Percentiles rank a stretch among this genome's conserved stretches.
Conservation (phyloP, 2,888 invertebrate genomes). For the Agrenia bidenticulata region DNA sequence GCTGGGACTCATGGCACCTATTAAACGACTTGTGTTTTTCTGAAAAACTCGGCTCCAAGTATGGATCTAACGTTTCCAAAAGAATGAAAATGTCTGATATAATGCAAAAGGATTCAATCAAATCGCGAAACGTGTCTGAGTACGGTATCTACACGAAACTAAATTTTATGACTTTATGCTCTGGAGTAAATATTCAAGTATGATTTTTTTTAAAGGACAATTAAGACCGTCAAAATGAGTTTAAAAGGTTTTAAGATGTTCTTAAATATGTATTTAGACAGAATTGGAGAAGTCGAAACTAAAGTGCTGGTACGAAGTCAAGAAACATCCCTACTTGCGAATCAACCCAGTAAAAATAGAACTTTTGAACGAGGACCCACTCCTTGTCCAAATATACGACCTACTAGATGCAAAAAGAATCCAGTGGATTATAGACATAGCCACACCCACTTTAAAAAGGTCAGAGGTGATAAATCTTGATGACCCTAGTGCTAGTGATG, state of each 20-base stretch:
- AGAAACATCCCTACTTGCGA: constrained; percentile 25
- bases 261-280: constrained; percentile 18
- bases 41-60: neutral
- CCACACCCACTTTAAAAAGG: constrained; percentile 15
- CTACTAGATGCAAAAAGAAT: constrained; percentile 22
- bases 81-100: neutral
- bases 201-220: neutral
- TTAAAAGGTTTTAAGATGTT: too few relatives aligned
- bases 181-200: constrained; percentile 36
- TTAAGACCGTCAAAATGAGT: too few relatives aligned
- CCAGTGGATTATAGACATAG: constrained; percentile 17
- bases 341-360: constrained; percentile 36
- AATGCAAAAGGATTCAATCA: constrained; percentile 1
- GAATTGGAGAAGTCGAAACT: constrained; percentile 26
- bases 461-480: constrained; percentile 28
- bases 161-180: constrained; percentile 28
- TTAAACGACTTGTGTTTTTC: neutral
- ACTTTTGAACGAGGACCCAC: constrained; percentile 24
- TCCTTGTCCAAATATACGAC: constrained; percentile 34
- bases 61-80: neutral
- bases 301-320: constrained; percentile 24
- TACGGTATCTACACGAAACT: constrained; percentile 16
- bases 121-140: constrained; percentile 12
- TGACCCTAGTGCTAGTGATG: constrained; percentile 17
- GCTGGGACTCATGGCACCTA: neutral